Percentiles rank a stretch among this genome's conserved stretches.
Conservation (phyloP, 2,888 invertebrate genomes). For the Branchipolynoe longqiensis region DNA sequence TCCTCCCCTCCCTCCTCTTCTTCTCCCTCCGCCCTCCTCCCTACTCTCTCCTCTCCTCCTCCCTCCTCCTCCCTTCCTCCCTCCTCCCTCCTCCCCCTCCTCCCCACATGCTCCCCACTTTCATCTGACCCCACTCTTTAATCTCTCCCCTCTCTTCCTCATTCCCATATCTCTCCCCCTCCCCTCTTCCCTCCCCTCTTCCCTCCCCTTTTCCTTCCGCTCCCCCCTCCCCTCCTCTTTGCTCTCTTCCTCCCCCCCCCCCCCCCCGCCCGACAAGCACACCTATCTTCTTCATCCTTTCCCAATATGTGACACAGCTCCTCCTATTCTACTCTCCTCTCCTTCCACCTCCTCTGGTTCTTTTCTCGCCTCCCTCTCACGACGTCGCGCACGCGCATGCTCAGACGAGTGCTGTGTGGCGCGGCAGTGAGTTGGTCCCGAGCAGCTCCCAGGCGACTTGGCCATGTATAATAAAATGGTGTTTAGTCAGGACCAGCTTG, state of each 20-base stretch:
- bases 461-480: too few relatives aligned
- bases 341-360: background rate
- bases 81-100: background rate
- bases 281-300: background rate
- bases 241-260: background rate
- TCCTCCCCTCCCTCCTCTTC: background rate
- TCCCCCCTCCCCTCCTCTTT: background rate
- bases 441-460: too few relatives aligned
- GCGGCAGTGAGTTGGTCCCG: too few relatives aligned
- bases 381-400: too few relatives aligned
- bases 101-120: background rate
- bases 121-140: background rate
- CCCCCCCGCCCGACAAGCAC: background rate
- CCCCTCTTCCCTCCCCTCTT: background rate
- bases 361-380: background rate
- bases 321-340: background rate
- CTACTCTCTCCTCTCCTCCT: background rate
- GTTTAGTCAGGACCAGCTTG: too few relatives aligned
- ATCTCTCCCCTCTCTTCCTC: background rate
- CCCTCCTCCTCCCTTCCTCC: background rate
- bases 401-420: too few relatives aligned
- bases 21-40: background rate
- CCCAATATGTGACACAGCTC: too few relatives aligned
- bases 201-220: background rate
- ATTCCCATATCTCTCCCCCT: background rate